Conservation (phyloP, 2,888 invertebrate species). For the Ophion ellenae region DNA sequence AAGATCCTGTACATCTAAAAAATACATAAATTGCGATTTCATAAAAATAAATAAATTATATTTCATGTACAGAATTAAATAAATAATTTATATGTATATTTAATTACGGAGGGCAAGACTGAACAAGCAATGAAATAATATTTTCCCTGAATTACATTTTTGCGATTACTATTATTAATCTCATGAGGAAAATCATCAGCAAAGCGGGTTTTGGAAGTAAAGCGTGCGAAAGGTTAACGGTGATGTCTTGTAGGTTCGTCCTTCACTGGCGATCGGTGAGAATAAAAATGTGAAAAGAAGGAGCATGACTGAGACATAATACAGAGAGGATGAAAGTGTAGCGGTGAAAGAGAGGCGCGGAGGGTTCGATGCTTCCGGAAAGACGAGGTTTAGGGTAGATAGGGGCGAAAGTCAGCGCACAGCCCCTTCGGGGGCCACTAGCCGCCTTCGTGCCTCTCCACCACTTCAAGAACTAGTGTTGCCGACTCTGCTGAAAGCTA, state of each 20-base stretch:
- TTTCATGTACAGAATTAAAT: too few relatives aligned
- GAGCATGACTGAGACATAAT: slow-evolving; percentile 43
- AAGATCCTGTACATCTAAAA: too few relatives aligned
- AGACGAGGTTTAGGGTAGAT: slow-evolving; percentile 69
- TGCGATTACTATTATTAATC: not conserved
- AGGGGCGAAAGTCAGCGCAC: slow-evolving; percentile 79
- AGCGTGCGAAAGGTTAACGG: not conserved
- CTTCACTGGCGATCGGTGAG: not conserved
- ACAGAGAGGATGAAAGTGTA: slow-evolving; percentile 33
- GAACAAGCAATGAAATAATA: too few relatives aligned
- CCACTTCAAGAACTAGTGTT: slow-evolving; percentile 80
- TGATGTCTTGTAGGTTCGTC: not conserved
- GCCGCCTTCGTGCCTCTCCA: slow-evolving; percentile 78
- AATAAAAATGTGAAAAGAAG: slow-evolving; percentile 28
- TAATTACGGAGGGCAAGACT: too few relatives aligned
- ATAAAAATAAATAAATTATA: too few relatives aligned
- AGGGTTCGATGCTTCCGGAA: slow-evolving; percentile 54
- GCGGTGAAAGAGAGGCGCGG: slow-evolving; percentile 44
- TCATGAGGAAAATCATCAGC: not conserved
- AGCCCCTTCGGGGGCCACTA: slow-evolving; percentile 82
- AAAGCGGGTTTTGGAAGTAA: not conserved
- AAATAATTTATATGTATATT: too few relatives aligned
- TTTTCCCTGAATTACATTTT: too few relatives aligned
- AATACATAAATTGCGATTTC: too few relatives aligned
- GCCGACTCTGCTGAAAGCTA: slow-evolving; percentile 81